These are phyloP conservation scores for Megathymus violae DNA, from an alignment of 1,140 invertebrate species.

Conservation along the genomic window DNA sequence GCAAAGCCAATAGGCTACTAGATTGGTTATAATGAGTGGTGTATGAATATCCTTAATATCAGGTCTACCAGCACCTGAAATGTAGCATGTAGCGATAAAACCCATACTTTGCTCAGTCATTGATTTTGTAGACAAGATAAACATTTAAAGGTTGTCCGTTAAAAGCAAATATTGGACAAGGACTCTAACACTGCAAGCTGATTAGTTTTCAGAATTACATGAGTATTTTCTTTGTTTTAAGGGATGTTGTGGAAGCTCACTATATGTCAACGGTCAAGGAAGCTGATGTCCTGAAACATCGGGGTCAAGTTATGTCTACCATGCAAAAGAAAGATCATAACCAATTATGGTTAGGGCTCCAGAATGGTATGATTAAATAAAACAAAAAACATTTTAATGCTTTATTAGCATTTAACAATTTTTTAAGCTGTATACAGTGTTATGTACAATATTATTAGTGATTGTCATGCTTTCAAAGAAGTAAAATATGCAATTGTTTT, in stretches of 20 bases:
- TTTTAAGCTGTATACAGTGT: not conserved
- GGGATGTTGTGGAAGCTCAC: slow-evolving; percentile 95
- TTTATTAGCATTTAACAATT: slow-evolving; percentile 2
- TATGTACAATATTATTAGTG: not conserved
- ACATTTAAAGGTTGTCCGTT: too few species aligned
- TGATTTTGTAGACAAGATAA: too few species aligned
- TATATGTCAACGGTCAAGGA: slow-evolving; percentile 98
- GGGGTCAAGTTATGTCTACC: slow-evolving; percentile 93
- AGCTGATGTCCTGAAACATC: slow-evolving; percentile 98
- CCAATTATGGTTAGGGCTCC: slow-evolving; percentile 96
- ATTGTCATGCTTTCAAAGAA: not conserved
- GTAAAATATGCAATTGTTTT: too few species aligned
- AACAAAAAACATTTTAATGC: not conserved
- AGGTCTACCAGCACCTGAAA: too few species aligned
- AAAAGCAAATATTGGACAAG: too few species aligned
- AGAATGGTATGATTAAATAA: slow-evolving; percentile 89
- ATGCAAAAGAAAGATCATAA: slow-evolving; percentile 99
- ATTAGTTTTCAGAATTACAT: too few species aligned
- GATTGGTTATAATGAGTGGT: too few species aligned
- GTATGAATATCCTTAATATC: too few species aligned
- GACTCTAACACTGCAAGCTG: too few species aligned
- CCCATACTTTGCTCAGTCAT: too few species aligned
- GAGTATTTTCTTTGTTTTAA: slow-evolving; percentile 82
- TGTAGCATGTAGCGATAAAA: too few species aligned
- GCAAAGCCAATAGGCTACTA: too few species aligned